Base-by-base conservation (phyloP, 2,113 vertebrate species). In the Propithecus coquereli region DNA sequence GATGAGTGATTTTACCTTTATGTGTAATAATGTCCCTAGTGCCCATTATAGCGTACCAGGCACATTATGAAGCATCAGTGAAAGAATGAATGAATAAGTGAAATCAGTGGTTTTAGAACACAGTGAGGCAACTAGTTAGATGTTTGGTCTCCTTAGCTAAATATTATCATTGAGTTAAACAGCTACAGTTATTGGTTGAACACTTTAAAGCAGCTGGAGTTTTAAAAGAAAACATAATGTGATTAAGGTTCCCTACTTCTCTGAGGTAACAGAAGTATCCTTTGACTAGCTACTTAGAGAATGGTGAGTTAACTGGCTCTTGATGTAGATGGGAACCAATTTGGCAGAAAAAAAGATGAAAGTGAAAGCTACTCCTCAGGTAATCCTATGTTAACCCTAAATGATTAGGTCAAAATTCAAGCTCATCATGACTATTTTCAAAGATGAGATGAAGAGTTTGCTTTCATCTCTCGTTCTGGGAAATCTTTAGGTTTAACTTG, bases 371-470 rank as follows among this genome's bases (percentile, higher is more conserved):
- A 68, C 8, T 87, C n/a, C 43, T 86, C 80, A 93, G 18, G 6
- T 70, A 81, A 43, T 63, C 32, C 32, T 85, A 0, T 66, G 22
- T 83, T 90, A 89, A 85, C 3, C 2, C 8, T 74, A 91, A 89
- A 66, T 80, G 63, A 90, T n/a, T 81, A 89, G 18, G n/a, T 80
- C 37, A 84, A 73, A 95, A 91, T 70, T 45, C 22, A 80, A 92
- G 9, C 12, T 43, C 37, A 25, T 66, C 10, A 17, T 32, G 32
- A 11, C 8, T 82, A 32, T 34, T 97, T 98, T 94, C 71, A 87
- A 81, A 94, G 61, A 52, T 63, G 59, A 95, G 5, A 85, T 25
- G 40, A 82, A 57, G 45, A 94, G 0, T 47, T 45, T 27, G 0
- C 47, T n/a, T 95, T 95, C 18, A 25, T 54, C 70, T 94, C 12